A percentile compares a stretch with the other conserved stretches of the same genome.
Evolutionary conservation across 2,113 vertebrate genomes (phyloP).

Genomic region (Myanophis thanlyinensis): DNA sequence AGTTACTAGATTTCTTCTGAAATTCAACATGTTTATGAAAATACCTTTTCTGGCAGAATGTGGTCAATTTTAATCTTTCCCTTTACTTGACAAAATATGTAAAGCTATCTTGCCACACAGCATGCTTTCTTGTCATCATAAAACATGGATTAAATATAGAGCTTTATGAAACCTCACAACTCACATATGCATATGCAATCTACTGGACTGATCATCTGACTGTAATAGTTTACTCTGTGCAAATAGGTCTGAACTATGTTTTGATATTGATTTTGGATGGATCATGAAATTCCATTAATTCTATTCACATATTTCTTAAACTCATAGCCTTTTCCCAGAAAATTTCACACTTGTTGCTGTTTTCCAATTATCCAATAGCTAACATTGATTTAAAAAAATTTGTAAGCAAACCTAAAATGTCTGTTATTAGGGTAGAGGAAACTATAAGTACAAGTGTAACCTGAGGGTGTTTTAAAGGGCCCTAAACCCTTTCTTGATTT

Average conservation of each 20-base stretch:
- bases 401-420: neutral
- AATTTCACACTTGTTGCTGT: neutral
- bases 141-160: neutral
- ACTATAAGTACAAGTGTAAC: neutral
- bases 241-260: neutral
- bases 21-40: neutral
- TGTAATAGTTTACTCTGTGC: neutral
- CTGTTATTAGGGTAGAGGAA: neutral
- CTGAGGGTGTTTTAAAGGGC: neutral
- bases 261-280: neutral
- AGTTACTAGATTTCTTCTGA: neutral
- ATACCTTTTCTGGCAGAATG: neutral
- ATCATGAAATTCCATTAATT: neutral
- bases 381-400: neutral
- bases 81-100: neutral
- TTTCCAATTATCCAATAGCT: neutral
- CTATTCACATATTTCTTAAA: neutral
- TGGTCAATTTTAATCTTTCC: neutral
- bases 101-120: neutral
- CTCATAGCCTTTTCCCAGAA: neutral
- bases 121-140: neutral
- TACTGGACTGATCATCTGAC: neutral
- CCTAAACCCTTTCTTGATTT: neutral
- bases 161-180: neutral
- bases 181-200: neutral